phyloP scores from a whole-genome alignment of 2,888 invertebrate genomes.

The Tribolium freemani region DNA sequence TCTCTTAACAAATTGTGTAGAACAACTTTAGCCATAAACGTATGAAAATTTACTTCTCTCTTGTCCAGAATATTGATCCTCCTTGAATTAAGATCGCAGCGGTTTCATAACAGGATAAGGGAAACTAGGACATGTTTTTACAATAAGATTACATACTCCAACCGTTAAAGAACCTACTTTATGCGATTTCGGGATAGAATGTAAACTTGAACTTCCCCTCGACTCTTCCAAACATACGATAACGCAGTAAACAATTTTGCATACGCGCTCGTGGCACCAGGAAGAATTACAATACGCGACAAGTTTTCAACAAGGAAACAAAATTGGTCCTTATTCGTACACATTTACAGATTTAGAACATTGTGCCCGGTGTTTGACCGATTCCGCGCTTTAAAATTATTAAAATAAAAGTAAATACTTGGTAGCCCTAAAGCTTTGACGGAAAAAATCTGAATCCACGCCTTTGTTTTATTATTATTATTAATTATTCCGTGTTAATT shows the following conservation, averaged over 20 bases:
- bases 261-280: slow-evolving; percentile 4
- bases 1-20: slow-evolving; percentile 3
- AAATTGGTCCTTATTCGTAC: slow-evolving; percentile 1
- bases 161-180: slow-evolving; percentile 27
- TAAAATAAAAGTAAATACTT: too few relatives aligned
- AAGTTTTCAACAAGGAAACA: slow-evolving; percentile 9
- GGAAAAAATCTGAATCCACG: background rate
- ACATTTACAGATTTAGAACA: background rate
- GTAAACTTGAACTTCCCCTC: slow-evolving; percentile 10
- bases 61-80: slow-evolving; percentile 25
- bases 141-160: slow-evolving; percentile 32
- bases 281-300: slow-evolving; percentile 25
- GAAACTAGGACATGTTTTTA: slow-evolving; percentile 25
- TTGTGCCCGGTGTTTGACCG: background rate
- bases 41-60: slow-evolving; percentile 12
- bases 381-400: too few relatives aligned
- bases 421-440: too few relatives aligned
- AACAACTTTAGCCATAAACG: background rate
- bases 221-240: slow-evolving; percentile 10
- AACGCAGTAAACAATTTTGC: slow-evolving; percentile 25
- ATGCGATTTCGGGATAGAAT: slow-evolving; percentile 7
- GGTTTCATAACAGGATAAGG: slow-evolving; percentile 26
- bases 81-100: slow-evolving; percentile 16
- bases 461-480: background rate
- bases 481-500: background rate